phyloP scores from a whole-genome alignment of 2,797 vertebrate species.

The Petrocephalus schoutedeni region DNA sequence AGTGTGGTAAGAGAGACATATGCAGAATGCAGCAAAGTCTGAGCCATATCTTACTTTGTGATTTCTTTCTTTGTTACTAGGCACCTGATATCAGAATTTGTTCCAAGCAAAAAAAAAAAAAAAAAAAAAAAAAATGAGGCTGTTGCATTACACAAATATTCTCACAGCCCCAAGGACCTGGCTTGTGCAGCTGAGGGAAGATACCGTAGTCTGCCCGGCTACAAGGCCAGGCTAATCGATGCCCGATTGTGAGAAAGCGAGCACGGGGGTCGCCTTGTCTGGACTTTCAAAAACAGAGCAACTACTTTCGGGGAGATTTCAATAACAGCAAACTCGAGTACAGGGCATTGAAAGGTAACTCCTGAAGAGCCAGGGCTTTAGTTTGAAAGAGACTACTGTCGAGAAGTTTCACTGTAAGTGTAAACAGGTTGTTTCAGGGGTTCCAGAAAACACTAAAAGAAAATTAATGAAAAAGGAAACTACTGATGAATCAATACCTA shows the following conservation, averaged over 20 bases:
- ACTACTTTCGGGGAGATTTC: conserved; percentile 37
- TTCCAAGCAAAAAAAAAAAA: neutral
- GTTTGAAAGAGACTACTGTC: neutral
- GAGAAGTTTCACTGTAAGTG: conserved; percentile 43
- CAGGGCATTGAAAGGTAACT: neutral
- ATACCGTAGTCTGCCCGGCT: conserved; percentile 44
- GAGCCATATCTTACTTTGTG: neutral
- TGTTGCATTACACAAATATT: neutral
- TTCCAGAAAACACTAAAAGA: conserved; percentile 20
- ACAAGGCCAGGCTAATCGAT: conserved; percentile 41
- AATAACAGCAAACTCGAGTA: neutral
- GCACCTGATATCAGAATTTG: neutral
- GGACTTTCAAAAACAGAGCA: conserved; percentile 25
- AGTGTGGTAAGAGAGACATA: neutral
- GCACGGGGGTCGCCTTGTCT: conserved; percentile 7
- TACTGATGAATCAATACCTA: neutral
- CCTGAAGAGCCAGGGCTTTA: neutral
- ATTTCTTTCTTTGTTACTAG: neutral
- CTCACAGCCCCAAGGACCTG: conserved; percentile 32
- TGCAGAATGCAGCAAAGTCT: neutral
- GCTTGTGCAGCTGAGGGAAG: conserved; percentile 34
- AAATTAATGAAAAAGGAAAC: conserved; percentile 46
- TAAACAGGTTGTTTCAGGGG: conserved; percentile 40
- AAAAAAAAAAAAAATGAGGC: neutral
- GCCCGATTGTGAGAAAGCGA: conserved; percentile 23